Conservation (phyloP, 2,113 vertebrate species). For the Hydrochoerus hydrochaeris region DNA sequence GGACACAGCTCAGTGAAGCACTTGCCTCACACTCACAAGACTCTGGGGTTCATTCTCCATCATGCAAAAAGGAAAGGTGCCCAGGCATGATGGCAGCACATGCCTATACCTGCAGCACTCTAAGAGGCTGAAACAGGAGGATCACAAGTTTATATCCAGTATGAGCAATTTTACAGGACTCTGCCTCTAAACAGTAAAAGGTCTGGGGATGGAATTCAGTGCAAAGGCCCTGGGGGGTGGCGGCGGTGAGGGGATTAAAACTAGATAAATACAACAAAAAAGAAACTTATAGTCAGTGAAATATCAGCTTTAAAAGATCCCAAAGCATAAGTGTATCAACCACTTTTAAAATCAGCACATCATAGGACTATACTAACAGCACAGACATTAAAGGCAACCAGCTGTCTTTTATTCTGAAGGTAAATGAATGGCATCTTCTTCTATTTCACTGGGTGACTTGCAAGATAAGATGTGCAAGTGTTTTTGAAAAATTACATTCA, state of each 20-base stretch:
- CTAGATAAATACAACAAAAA: neutral
- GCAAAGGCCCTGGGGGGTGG: neutral
- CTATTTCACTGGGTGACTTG: neutral
- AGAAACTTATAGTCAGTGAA: neutral
- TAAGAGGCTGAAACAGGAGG: neutral
- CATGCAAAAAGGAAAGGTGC: neutral
- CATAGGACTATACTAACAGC: neutral
- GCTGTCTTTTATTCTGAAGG: neutral
- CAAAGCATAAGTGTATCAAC: neutral
- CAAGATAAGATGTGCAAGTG: neutral
- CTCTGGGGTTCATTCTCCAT: neutral
- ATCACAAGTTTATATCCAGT: neutral
- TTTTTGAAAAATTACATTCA: conserved; percentile 35
- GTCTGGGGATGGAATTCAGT: neutral
- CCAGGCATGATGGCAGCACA: neutral
- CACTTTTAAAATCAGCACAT: neutral
- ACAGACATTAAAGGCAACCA: neutral
- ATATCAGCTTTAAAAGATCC: neutral
- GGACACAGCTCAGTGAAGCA: neutral
- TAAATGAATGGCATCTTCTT: neutral
- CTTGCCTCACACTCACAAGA: neutral
- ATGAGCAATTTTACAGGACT: neutral
- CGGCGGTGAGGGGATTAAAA: neutral
- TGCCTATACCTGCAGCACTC: neutral
- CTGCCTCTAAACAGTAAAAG: neutral